Conservation (phyloP, 1,140 invertebrate genomes). For the Formica selysi region DNA sequence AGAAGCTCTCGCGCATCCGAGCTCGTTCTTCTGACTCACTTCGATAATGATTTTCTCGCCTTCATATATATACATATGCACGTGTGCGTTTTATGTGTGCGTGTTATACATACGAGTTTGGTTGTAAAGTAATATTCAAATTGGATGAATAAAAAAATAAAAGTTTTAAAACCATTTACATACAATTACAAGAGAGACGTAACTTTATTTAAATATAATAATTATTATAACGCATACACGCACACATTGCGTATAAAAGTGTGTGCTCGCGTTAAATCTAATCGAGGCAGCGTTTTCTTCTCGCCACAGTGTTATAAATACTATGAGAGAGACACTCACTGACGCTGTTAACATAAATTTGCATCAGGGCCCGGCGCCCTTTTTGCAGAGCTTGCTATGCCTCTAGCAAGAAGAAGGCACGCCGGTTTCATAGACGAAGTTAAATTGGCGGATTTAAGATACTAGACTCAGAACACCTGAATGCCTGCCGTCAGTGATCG, state of each 20-base stretch:
- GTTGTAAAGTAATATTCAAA: neutral
- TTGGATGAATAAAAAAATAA: neutral
- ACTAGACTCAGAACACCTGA: constrained; percentile 18
- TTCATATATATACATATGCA: neutral
- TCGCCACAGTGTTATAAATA: constrained; percentile 71
- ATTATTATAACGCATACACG: neutral
- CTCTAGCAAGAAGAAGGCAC: constrained; percentile 49
- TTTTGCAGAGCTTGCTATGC: constrained; percentile 68
- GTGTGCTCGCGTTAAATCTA: neutral
- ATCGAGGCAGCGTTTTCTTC: constrained; percentile 48
- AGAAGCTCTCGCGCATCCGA: constrained; percentile 73
- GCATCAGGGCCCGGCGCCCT: constrained; percentile 66
- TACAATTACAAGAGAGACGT: neutral
- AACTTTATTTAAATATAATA: constrained; percentile 21
- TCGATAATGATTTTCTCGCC: constrained; percentile 76
- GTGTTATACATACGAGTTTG: neutral
- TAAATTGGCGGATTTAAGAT: constrained; percentile 63
- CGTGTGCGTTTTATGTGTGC: neutral
- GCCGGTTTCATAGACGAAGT: constrained; percentile 57
- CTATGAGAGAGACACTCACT: constrained; percentile 69
- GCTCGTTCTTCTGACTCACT: constrained; percentile 68
- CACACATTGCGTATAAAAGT: neutral
- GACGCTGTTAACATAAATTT: constrained; percentile 81
- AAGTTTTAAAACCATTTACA: neutral
- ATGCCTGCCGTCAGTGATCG: constrained; percentile 37